phyloP scores from a whole-genome alignment of 2,888 invertebrate species.

The Muschampia plurimacula region DNA sequence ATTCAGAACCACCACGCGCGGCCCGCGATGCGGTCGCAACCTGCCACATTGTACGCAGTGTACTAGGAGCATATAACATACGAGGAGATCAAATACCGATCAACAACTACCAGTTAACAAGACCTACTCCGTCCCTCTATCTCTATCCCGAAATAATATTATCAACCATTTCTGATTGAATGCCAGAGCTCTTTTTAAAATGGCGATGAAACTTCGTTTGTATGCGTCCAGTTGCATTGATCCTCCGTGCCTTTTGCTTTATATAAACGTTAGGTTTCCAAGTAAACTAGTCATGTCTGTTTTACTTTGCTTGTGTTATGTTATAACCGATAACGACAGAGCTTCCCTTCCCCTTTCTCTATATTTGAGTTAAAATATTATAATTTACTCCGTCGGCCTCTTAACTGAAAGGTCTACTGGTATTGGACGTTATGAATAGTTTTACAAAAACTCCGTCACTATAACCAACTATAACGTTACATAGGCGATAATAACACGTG shows the following conservation, averaged over 20 bases:
- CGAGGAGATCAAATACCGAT: conserved; percentile 50
- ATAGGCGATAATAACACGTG: no score
- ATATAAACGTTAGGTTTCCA: conserved; percentile 6
- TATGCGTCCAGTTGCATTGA: conserved; percentile 27
- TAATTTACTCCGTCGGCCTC: neutral
- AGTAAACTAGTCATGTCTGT: conserved; percentile 27
- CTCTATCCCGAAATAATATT: neutral
- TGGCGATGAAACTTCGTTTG: neutral
- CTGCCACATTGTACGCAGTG: conserved; percentile 72
- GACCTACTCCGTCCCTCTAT: conserved; percentile 25
- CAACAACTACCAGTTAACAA: conserved; percentile 40
- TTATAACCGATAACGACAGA: conserved; percentile 24
- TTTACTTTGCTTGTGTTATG: conserved; percentile 15
- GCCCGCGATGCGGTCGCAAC: conserved; percentile 62
- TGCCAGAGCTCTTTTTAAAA: conserved; percentile 17
- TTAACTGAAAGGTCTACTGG: no score
- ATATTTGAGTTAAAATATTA: conserved; percentile 16
- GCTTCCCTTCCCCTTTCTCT: conserved; percentile 27
- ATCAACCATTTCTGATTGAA: conserved; percentile 2
- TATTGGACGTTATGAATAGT: no score
- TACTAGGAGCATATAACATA: conserved; percentile 70
- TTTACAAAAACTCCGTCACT: no score
- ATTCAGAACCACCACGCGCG: conserved; percentile 49
- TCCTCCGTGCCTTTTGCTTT: conserved; percentile 32
- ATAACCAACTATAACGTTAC: no score